Evolutionary conservation across 2,888 invertebrate genomes (phyloP).

Genomic region (Pristionchus arcanus): DNA sequence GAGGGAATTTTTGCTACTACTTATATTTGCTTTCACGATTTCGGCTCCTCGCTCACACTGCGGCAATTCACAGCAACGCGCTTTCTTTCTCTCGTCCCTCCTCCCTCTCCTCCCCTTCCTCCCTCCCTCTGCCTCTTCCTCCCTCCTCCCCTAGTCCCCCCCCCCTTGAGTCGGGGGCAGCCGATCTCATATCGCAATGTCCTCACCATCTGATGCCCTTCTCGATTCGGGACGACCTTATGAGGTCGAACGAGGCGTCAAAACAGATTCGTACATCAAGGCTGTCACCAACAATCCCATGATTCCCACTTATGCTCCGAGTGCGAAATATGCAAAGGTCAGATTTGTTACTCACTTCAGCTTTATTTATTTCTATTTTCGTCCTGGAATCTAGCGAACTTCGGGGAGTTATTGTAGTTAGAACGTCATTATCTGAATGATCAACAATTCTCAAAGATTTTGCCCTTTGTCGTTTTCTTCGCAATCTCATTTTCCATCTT

Average conservation of each 20-base stretch:
- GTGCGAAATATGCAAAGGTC: conserved; percentile 47
- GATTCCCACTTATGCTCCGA: conserved; percentile 56
- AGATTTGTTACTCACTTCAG: not conserved
- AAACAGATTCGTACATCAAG: conserved; percentile 76
- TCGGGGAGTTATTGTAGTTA: not conserved
- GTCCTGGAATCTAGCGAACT: too few species aligned
- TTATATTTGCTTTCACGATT: conserved; percentile 33
- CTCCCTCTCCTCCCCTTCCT: not conserved
- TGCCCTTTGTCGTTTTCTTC: not conserved
- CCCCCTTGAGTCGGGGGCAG: not conserved
- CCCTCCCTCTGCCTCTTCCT: not conserved
- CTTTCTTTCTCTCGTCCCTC: not conserved
- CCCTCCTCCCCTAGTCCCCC: not conserved
- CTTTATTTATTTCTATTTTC: too few species aligned
- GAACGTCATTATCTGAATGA: not conserved
- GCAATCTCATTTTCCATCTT: not conserved
- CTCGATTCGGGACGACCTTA: conserved; percentile 54
- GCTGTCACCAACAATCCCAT: conserved; percentile 74
- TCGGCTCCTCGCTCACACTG: not conserved
- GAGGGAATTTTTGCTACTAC: not conserved
- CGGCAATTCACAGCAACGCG: conserved; percentile 31
- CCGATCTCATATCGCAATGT: conserved; percentile 20
- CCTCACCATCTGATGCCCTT: conserved; percentile 46
- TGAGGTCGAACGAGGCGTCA: conserved; percentile 74
- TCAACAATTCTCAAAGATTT: too few species aligned